Base-by-base conservation (phyloP, 2,888 invertebrate genomes). In the Tricholauxania praeusta region DNA sequence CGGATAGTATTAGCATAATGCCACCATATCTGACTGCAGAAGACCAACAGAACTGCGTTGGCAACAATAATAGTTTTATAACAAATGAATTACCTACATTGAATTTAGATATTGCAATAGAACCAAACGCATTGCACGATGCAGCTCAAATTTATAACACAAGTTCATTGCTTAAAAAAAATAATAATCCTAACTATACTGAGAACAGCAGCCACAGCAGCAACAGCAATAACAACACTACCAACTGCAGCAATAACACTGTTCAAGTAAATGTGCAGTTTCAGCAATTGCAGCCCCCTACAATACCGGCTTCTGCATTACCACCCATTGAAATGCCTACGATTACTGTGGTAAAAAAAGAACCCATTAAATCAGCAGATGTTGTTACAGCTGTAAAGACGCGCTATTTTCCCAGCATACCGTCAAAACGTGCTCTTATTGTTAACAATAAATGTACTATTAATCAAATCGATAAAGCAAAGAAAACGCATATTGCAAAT, bases 241-340 rank as follows among this genome's bases (percentile, higher is more conserved):
- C 52, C 17, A 66, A 55, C 22, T 57, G 3, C 6, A 17, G 48
- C 3, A 47, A 22, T 7, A 67, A 19, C 22, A 48, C 19, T 8
- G 39, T 48, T 12, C 55, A 67, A 15, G 17, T 47, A 47, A 14
- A 19, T 32, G 52, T 67, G 19, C 55, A 67, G 22, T 47, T 67
- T 39, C 57, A 67, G 39, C 55, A 53, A 22, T 47, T 67, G 47
- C 57, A 57, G 47, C 39, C 53, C 15, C 47, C 64, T n/a, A 19
- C 22, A 22, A 48, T 22, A 28, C 68, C 78, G 15, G 70, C 76
- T 5, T 8, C 64, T 77, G 77, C 62, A 22, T 51, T 80, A 62
- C 81, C 81, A 0, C 76, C 80, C 28, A 81, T 83, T 55, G 82
- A 83, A 59, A 19, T 83, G 72, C 80, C 83, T 12, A 79, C 83